phyloP scores from a whole-genome alignment of 2,888 invertebrate genomes.

The Leptinotarsa tumamoca region DNA sequence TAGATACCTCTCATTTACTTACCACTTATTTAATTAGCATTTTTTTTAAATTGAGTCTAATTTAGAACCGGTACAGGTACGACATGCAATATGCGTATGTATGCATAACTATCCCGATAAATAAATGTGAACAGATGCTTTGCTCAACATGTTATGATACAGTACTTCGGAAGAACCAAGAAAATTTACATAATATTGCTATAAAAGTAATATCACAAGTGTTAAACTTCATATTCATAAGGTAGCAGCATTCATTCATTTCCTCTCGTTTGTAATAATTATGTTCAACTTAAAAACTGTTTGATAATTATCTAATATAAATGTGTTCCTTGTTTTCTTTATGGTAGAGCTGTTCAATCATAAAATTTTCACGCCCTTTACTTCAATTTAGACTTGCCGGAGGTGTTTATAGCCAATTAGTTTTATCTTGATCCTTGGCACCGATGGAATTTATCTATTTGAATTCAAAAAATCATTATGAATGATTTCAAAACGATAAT shows the following conservation, averaged over 20 bases:
- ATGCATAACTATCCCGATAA: slow-evolving; percentile 5
- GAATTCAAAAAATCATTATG: background rate
- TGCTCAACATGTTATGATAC: slow-evolving; percentile 15
- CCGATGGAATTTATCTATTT: background rate
- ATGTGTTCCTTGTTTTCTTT: background rate
- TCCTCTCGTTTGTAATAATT: background rate
- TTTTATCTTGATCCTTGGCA: background rate
- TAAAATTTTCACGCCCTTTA: background rate
- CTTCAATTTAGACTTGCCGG: background rate
- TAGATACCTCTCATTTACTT: background rate
- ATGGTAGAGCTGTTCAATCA: background rate
- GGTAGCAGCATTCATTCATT: slow-evolving; percentile 10
- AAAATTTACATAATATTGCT: slow-evolving; percentile 12
- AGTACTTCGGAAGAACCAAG: slow-evolving; percentile 11
- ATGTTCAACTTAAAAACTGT: background rate
- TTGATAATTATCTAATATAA: background rate
- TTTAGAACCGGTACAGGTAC: slow-evolving; percentile 9
- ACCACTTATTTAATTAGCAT: background rate
- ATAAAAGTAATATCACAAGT: slow-evolving; percentile 16
- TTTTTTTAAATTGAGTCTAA: background rate
- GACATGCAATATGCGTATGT: slow-evolving; percentile 20
- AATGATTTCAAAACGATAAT: no score
- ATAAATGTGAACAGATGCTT: slow-evolving; percentile 19
- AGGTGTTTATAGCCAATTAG: background rate
- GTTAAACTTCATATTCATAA: slow-evolving; percentile 14